Evolutionary conservation across 2,797 vertebrate species (phyloP).

Genomic region (Hypotaenidia philippensis): DNA sequence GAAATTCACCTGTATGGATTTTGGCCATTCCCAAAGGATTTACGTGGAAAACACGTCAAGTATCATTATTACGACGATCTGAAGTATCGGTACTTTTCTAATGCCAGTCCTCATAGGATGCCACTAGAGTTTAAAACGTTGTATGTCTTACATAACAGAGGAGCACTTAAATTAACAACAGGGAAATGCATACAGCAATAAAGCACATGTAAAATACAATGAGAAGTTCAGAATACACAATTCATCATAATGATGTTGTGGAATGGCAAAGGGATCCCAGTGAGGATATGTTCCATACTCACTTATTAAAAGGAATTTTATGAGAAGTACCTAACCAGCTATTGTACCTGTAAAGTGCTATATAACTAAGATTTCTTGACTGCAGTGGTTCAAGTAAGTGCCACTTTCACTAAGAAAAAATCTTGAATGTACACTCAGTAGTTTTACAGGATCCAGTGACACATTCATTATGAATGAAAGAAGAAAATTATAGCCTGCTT

Average conservation of each 20-base stretch:
- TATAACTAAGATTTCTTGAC: conserved; percentile 71
- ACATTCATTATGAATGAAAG: conserved; percentile 63
- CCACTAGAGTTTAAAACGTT: conserved; percentile 90
- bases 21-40: conserved; percentile 91
- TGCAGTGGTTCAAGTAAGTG: conserved; percentile 82
- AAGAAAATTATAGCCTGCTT: conserved; percentile 48
- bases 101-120: conserved; percentile 88
- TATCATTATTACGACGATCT: conserved; percentile 92
- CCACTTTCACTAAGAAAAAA: conserved; percentile 81
- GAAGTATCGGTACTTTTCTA: conserved; percentile 91
- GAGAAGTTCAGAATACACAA: conserved; percentile 31
- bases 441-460: conserved; percentile 82
- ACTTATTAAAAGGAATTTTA: conserved; percentile 37
- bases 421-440: conserved; percentile 82
- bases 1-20: conserved; percentile 92
- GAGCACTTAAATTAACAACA: conserved; percentile 89
- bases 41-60: conserved; percentile 86
- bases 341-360: conserved; percentile 81
- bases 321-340: conserved; percentile 75
- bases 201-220: conserved; percentile 58
- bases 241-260: conserved; percentile 68
- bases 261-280: conserved; percentile 58
- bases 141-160: conserved; percentile 85
- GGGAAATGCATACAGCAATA: conserved; percentile 85
- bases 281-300: conserved; percentile 44